Evolutionary conservation across 2,113 vertebrate genomes (phyloP), one percentile per base, ranked within the genome.

Genomic region (Parus major): DNA sequence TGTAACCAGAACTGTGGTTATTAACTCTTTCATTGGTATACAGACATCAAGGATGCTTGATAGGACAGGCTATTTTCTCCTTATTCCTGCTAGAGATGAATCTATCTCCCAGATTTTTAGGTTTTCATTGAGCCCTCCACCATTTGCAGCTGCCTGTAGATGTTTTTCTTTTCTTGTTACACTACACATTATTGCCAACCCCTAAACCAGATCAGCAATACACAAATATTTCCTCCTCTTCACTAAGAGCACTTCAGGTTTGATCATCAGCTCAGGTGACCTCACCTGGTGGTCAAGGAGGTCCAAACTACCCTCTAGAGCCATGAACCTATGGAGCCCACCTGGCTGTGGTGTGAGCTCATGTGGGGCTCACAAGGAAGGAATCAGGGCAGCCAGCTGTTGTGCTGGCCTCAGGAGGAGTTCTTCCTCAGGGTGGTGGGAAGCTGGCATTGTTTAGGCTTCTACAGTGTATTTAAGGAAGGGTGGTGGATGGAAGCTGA

Each of bases 351-450:
- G 56, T 27, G 24, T 25, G 59, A 39, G 36, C n/a, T 64, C n/a
- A 1, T 0, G 14, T 21, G 46, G 29, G 23, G 21, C 9, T 82
- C 6, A 2, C 5, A 5, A 35, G 33, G 61, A 12, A n/a, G 23
- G 23, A 50, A 1, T 1, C 5, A 71, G 64, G 12, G 14, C 10
- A 44, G 1, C 2, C 7, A 18, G 65, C 25, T 72, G 8, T 2
- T n/a, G 15, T 0, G 2, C 31, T 7, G 60, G 21, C 0, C 27
- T 35, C 7, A 42, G 28, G 23, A 39, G 10, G 21, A 5, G 5
- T 0, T 49, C 27, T 10, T 11, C 6, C 41, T 1, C 3, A 3
- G 27, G 25, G 12, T 0, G 24, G 8, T 0, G 27, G 72, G 29
- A 10, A 46, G 1, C 3, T 75, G 35, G 3, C 39, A 0, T 10